These are phyloP conservation scores for Cyprinella venusta DNA, from an alignment of 2,797 vertebrate species.

Conservation along the genomic window DNA sequence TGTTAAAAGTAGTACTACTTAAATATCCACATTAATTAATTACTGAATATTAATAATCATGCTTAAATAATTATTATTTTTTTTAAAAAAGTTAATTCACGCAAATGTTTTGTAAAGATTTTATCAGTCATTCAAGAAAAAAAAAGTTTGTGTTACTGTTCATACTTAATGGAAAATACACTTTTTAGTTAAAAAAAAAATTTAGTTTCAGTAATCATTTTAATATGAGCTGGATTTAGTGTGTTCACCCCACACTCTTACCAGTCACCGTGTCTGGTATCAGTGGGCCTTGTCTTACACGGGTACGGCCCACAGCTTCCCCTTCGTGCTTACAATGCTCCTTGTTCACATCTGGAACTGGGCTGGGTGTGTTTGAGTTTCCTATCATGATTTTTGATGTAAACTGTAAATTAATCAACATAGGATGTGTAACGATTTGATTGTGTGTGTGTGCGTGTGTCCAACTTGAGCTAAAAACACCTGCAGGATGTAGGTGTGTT, in stretches of 20 bases:
- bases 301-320: conserved; percentile 48
- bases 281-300: conserved; percentile 62
- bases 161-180: background rate
- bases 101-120: background rate
- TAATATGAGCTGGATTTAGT: conserved; percentile 26
- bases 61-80: background rate
- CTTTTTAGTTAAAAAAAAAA: background rate
- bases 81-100: conserved; percentile 17
- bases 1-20: conserved; percentile 3
- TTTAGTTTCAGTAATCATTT: conserved; percentile 19
- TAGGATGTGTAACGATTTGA: background rate
- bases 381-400: conserved; percentile 64
- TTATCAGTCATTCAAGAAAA: background rate
- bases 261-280: conserved; percentile 67
- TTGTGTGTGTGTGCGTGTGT: background rate
- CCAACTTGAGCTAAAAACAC: conserved; percentile 11
- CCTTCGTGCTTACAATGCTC: conserved; percentile 61
- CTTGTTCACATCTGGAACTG: conserved; percentile 57
- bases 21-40: background rate
- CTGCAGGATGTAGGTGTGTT: background rate
- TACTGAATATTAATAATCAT: conserved; percentile 6
- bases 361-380: conserved; percentile 63
- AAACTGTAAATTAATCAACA: conserved; percentile 38
- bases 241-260: conserved; percentile 68
- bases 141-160: conserved; percentile 6